Conservation (phyloP, 2,797 vertebrate genomes). For the Neomorphus geoffroyi region DNA sequence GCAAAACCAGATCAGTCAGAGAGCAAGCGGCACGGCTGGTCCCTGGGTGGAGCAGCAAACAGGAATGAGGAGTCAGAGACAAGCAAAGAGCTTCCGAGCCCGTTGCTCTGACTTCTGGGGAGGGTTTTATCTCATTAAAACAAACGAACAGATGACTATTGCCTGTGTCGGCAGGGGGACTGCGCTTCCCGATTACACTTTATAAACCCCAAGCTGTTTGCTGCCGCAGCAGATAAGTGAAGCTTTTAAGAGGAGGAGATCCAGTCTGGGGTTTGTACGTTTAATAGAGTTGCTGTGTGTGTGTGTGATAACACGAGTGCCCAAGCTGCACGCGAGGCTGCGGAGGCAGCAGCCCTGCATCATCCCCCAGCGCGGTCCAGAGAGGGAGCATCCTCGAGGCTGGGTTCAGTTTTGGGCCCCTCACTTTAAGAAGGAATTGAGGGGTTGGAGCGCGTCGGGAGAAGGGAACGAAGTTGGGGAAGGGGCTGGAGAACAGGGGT, state of each 20-base stretch:
- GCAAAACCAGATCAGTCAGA: neutral
- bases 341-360: neutral
- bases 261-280: neutral
- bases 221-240: neutral
- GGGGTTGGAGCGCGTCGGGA: no score
- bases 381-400: neutral
- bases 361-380: no score
- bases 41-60: neutral
- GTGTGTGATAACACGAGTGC: neutral
- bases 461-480: no score
- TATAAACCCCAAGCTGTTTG: slow-evolving; percentile 5
- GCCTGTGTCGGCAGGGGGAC: neutral
- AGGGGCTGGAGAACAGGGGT: no score
- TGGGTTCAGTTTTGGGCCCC: no score
- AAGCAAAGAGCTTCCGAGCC: neutral
- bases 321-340: neutral
- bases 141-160: neutral
- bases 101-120: neutral
- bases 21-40: rapidly evolving
- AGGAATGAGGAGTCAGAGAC: neutral
- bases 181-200: neutral
- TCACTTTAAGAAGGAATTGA: no score
- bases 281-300: neutral
- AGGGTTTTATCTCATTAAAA: slow-evolving; percentile 31
- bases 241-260: slow-evolving; percentile 13